Conservation (phyloP, 2,888 invertebrate species). For the Napeogenes sylphis region DNA sequence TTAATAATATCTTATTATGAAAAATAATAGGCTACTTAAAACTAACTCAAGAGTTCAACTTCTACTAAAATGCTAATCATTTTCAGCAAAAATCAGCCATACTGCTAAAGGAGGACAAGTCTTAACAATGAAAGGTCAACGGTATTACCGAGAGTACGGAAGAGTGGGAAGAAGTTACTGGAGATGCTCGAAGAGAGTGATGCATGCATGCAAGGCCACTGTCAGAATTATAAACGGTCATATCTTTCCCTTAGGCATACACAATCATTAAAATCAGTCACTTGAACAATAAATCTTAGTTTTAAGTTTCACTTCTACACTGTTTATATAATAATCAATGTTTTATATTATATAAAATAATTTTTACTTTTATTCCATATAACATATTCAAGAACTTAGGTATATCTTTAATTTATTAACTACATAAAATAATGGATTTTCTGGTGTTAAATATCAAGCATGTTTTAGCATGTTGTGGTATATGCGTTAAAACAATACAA, state of each 20-base stretch:
- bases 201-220: conserved; percentile 47
- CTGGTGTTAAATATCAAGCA: no score
- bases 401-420: no score
- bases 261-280: conserved; percentile 39
- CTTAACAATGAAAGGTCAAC: conserved; percentile 43
- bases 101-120: conserved; percentile 53
- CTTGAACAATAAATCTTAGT: no score
- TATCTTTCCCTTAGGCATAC: conserved; percentile 43
- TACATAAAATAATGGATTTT: no score
- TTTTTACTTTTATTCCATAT: no score
- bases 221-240: conserved; percentile 45
- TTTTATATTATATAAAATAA: no score
- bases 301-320: neutral
- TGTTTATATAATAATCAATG: neutral
- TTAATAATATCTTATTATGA: no score
- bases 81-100: conserved; percentile 41
- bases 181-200: conserved; percentile 51
- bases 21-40: no score
- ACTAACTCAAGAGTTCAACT: neutral
- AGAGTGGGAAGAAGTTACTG: conserved; percentile 51
- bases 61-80: conserved; percentile 9
- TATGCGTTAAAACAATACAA: no score
- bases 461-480: no score
- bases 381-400: no score
- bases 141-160: conserved; percentile 52